Base-by-base conservation (phyloP, 2,797 vertebrate genomes). In the Tarsius wallacei region DNA sequence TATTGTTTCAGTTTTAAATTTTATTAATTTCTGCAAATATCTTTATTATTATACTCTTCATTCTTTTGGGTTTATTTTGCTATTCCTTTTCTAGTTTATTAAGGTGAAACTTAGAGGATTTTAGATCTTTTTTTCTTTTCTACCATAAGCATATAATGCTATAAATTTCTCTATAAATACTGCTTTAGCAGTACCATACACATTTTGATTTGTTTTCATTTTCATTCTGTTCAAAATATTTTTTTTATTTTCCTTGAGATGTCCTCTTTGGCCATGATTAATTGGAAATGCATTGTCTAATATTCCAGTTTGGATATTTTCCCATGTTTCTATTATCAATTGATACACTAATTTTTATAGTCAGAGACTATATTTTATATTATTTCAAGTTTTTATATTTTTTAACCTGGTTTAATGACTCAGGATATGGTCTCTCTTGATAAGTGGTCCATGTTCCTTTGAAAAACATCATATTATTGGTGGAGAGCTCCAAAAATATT, bases 281-380 rank as follows among this genome's bases (percentile, higher is more conserved):
- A 31, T 86, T 81, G 64, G n/a, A 51, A 88, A 57, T 70, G 17
- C 13, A 76, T 47, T 51, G 2, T 51, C 26, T 91, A 74, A 53
- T 74, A 89, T 57, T 88, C 14, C 13, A 55, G n/a, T 59, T 80
- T 81, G 33, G 13, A 53, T 61, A 86, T 85, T 93, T 96, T 86
- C 4, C 28, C 66, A 73, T 42, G 21, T 28, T 76, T 28, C 33
- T 70, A n/a, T 85, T 81, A 91, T 87, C 83, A 55, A 36, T 21
- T 49, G 49, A 71, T 14, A 53, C 10, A 73, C 66, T 64, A 26
- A 49, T 77, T 80, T 59, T 51, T 59, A 42, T 85, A 5, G 10
- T 24, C 57, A 61, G 14, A 36, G 26, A 68, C 92, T 0, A 80
- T 47, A 55, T 68, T 83, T 87, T 91, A n/a, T 53, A n/a, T 24